These are phyloP conservation scores for Halcyon smyrnensis DNA, from an alignment of 2,797 vertebrate species.

Conservation along the genomic window DNA sequence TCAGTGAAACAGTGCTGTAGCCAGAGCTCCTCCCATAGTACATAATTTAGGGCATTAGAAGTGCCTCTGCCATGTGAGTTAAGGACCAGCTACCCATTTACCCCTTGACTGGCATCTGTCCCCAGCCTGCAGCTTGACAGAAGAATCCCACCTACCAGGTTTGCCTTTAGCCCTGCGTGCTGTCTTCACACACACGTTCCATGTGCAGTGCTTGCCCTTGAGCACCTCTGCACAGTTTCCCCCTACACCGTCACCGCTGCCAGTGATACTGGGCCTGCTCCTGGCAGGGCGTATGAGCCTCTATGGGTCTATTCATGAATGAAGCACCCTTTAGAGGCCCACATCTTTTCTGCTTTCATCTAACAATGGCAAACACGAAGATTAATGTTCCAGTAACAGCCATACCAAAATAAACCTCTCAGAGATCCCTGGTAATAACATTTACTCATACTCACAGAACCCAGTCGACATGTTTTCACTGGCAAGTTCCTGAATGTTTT, in stretches of 20 bases:
- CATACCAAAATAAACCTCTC: neutral
- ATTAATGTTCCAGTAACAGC: neutral
- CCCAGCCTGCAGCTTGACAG: neutral
- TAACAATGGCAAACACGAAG: neutral
- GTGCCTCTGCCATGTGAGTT: neutral
- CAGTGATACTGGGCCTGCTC: neutral
- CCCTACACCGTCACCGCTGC: too few species aligned
- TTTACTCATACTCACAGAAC: neutral
- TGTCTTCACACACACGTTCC: too few species aligned
- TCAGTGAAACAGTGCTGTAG: neutral
- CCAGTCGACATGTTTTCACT: neutral
- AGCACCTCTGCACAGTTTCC: too few species aligned
- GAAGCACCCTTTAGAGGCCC: neutral
- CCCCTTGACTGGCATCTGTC: neutral
- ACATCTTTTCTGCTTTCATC: neutral
- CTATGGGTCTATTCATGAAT: neutral
- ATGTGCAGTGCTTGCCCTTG: fast-evolving
- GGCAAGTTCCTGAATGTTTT: neutral
- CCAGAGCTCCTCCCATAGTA: neutral
- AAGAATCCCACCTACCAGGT: neutral
- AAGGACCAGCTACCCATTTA: neutral
- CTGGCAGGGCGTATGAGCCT: neutral
- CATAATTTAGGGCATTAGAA: neutral
- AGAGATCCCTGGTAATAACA: neutral
- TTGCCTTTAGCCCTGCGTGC: neutral